Evolutionary conservation across 35 echinoderm and acorn worm species (phyloP).

Genomic region (Stichopus chloronotus): DNA sequence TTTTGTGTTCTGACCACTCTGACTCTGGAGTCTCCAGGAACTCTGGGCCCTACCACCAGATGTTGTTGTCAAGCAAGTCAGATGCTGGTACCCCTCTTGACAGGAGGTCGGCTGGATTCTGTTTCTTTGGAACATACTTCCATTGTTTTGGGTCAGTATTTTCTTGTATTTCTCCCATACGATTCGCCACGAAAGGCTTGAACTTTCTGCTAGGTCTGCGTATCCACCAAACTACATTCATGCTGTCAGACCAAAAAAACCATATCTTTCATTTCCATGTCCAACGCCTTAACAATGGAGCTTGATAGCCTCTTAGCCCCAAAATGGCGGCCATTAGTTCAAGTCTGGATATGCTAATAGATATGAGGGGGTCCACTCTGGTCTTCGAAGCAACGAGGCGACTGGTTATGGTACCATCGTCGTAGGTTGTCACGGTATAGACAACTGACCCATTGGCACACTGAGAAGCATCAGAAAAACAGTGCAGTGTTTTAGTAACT

Average conservation of each 20-base stretch:
- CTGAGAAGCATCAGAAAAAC: conserved; percentile 6
- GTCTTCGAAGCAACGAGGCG: conserved; percentile 3
- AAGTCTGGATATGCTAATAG: conserved; percentile 60
- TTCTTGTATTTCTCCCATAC: too few relatives aligned
- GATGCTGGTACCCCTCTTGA: conserved; percentile 40
- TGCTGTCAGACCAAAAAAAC: too few relatives aligned
- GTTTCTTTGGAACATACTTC: conserved; percentile 45
- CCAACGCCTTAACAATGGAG: background rate
- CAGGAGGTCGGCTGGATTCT: conserved; percentile 37
- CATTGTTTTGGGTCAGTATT: conserved; percentile 54
- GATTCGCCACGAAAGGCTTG: conserved; percentile 57
- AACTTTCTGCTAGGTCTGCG: conserved; percentile 46
- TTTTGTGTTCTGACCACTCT: conserved; percentile 30
- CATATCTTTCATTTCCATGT: conserved; percentile 35
- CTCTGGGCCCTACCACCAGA: conserved; percentile 54
- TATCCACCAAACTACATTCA: too few relatives aligned
- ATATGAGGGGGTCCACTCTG: conserved; percentile 44
- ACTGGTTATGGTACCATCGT: background rate
- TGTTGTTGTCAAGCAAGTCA: conserved; percentile 24
- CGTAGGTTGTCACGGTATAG: background rate
- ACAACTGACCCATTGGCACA: background rate
- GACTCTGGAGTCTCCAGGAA: conserved; percentile 16
- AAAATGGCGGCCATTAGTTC: conserved; percentile 55
- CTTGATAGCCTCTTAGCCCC: conserved; percentile 48
- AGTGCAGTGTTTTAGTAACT: too few relatives aligned